Evolutionary conservation across 2,797 vertebrate species (phyloP).

Genomic region (Sebastes kiyomatsui): DNA sequence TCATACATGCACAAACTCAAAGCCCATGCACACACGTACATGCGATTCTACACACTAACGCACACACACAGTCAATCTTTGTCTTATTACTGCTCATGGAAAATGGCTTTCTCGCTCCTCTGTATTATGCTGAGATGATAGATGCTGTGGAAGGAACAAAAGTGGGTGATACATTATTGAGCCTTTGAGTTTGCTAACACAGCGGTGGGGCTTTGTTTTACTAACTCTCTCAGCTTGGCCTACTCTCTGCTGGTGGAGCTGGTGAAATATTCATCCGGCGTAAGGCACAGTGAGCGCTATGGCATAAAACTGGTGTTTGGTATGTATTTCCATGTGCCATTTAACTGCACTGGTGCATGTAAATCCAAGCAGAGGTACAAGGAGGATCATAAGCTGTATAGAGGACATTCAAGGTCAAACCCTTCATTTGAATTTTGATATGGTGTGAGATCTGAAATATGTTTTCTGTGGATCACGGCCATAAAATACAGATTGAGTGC

Average conservation of each 20-base stretch:
- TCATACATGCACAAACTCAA: constrained; percentile 9
- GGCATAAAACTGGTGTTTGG: constrained; percentile 11
- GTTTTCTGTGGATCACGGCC: not conserved
- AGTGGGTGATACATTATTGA: constrained; percentile 75
- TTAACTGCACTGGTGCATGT: not conserved
- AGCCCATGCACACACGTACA: not conserved
- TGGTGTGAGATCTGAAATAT: not conserved
- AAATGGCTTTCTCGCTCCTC: constrained; percentile 58
- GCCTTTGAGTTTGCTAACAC: constrained; percentile 64
- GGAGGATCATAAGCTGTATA: not conserved
- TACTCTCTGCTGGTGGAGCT: constrained; percentile 42
- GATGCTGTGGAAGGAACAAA: constrained; percentile 72
- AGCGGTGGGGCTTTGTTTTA: constrained; percentile 67
- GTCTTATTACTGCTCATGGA: constrained; percentile 65
- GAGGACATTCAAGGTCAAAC: constrained; percentile 3
- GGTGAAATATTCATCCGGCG: constrained; percentile 66
- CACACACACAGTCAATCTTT: constrained; percentile 59
- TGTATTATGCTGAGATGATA: constrained; percentile 66
- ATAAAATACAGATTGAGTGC: not conserved
- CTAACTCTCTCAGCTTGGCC: constrained; percentile 45
- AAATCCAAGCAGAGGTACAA: not conserved
- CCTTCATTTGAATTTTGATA: not conserved
- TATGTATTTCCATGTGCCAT: constrained; percentile 11
- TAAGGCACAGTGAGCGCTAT: constrained; percentile 15
- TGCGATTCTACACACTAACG: not conserved